Base-by-base conservation (phyloP, 2,797 vertebrate genomes). In the Molothrus aeneus region DNA sequence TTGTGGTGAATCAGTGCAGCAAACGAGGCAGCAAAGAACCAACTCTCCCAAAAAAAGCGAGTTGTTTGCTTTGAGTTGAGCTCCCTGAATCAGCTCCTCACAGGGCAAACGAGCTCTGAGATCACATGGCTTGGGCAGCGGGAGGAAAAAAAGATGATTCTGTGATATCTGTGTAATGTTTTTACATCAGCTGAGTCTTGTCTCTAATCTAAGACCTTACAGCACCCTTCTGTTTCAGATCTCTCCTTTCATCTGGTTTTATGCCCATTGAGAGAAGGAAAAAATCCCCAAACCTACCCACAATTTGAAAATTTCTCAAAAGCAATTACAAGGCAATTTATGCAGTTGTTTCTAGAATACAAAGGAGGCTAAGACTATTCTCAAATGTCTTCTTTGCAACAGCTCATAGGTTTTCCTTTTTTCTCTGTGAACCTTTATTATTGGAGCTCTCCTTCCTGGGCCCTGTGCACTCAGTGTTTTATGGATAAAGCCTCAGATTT, bases 341-440 rank as follows among this genome's bases (percentile, higher is more conserved):
- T 90, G 75, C 78, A 73, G 72, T 50, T 84, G 56, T 43, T 78
- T 61, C 70, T 71, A 74, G 71, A 60, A 86, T 59, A 79, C 68
- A 74, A 97, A 95, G 85, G 73, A 94, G 75, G 45, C 25, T 82
- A 64, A 81, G 43, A 90, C 87, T 86, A 86, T 78, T 88, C 92
- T 91, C 50, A 85, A 68, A 82, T 17, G 68, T 36, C 16, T 53
- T 88, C 84, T 69, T 80, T 78, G 56, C 70, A 88, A 90, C 8
- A 45, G 88, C 80, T 94, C 70, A 8, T 17, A 34, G 45, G 25
- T 6, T 47, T 43, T 61, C 29, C 16, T 43, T 79, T 54, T 47
- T 36, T 63, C 68, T 63, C 74, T 69, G 29, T 56, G 86, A 89
- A 13, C 13, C 45, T 69, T 57, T 91, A 19, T 53, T 81, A 42